Percentiles rank a stretch among this genome's conserved stretches.
phyloP scores from a whole-genome alignment of 2,888 invertebrate genomes.

The Oeneis ivallda region DNA sequence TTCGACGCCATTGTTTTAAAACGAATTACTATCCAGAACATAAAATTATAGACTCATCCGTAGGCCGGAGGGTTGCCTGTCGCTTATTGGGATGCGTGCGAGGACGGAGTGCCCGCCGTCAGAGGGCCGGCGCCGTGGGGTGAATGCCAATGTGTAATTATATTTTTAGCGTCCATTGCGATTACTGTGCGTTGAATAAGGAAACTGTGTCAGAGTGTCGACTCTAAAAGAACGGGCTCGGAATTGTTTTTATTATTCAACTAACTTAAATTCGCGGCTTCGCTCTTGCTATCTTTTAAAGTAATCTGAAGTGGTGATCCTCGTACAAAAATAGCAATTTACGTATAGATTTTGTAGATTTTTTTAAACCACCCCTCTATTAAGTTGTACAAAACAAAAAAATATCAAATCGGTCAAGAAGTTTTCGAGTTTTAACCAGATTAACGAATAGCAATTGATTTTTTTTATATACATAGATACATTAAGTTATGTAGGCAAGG shows the following conservation, averaged over 20 bases:
- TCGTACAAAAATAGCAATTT: too few relatives aligned
- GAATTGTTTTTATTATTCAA: slow-evolving; percentile 23
- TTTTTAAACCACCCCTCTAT: too few relatives aligned
- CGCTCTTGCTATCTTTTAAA: too few relatives aligned
- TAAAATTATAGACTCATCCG: slow-evolving; percentile 67
- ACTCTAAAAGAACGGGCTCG: slow-evolving; percentile 9
- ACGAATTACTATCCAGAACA: slow-evolving; percentile 57
- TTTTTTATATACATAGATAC: too few relatives aligned
- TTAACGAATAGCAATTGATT: too few relatives aligned
- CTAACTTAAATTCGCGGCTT: too few relatives aligned
- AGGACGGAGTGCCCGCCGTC: slow-evolving; percentile 54
- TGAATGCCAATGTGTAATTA: slow-evolving; percentile 72
- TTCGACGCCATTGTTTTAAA: slow-evolving; percentile 53
- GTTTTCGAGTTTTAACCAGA: too few relatives aligned
- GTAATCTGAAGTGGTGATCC: too few relatives aligned
- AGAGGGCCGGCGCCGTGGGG: slow-evolving; percentile 52
- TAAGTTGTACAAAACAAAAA: too few relatives aligned
- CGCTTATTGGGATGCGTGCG: slow-evolving; percentile 71
- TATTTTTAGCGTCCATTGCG: slow-evolving; percentile 68
- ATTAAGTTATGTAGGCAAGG: too few relatives aligned
- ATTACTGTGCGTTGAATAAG: slow-evolving; percentile 62
- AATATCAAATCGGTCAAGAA: too few relatives aligned
- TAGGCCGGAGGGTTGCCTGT: slow-evolving; percentile 60
- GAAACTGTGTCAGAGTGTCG: slow-evolving; percentile 63
- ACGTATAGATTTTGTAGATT: too few relatives aligned